Evolutionary conservation across 92 coral and sea anemone species (phyloP), one percentile per base, ranked within the genome.

Genomic region (Palythoa grandis): DNA sequence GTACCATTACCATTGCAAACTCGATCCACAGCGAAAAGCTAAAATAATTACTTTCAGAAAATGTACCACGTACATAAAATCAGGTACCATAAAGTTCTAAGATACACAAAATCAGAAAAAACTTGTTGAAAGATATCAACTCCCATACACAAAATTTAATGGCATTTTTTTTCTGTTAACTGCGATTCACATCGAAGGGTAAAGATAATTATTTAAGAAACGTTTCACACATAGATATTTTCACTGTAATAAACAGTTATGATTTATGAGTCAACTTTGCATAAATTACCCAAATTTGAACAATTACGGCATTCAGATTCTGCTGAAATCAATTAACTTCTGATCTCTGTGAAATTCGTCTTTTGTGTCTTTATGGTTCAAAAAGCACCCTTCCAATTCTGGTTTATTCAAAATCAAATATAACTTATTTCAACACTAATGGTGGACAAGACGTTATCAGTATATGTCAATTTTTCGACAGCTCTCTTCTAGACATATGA

Each of bases 391-490:
- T 54, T 13, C 2, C 66, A 69, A 3, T 20, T 48, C 78, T 50
- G 29, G 56, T 50, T 74, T 15, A 17, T 48, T 65, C 73, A 67
- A 65, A 65, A 24, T 2, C 25, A 63, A 63, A 63, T 63, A 16
- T 20, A 47, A 17, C 23, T 65, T 22, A 43, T 65, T 79, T 66
- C 47, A 56, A 54, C 50, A 35, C 23, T 77, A 48, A 47, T 50
- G 40, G 83, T n/a, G 24, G 73, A 40, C n/a, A 79, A 77, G 39
- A 40, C 40, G 22, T 56, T 5, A 12, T 40, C 66, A 77, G 66
- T 35, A 35, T 54, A 65, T 57, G 56, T 20, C 56, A 40, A 11
- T 40, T 15, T 43, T 80, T 63, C 74, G 38, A 63, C 7, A 3
- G 13, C 22, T 38, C 16, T 65, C 53, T 68, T 38, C 43, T 68